Conservation (phyloP, 2,797 vertebrate genomes). For the Rhinoraja longicauda region DNA sequence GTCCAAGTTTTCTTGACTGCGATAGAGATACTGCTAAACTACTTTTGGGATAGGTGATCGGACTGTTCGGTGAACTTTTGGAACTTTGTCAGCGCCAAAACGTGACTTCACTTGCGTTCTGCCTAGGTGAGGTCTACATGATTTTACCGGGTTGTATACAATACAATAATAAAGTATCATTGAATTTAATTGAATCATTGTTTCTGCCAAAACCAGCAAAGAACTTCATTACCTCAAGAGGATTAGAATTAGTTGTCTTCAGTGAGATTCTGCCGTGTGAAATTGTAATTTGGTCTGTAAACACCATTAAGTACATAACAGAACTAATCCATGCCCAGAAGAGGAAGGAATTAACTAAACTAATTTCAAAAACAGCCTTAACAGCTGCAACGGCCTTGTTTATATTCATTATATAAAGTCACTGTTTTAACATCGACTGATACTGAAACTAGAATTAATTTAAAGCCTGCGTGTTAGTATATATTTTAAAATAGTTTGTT, state of each 20-base stretch:
- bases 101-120: too few species aligned
- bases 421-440: slow-evolving; percentile 2
- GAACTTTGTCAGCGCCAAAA: too few species aligned
- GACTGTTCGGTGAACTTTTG: too few species aligned
- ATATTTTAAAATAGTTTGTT: neutral
- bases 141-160: too few species aligned
- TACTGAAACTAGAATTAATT: neutral
- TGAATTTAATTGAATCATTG: too few species aligned
- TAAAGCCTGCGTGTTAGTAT: neutral
- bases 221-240: neutral
- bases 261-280: neutral
- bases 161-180: too few species aligned
- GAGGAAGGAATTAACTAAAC: neutral
- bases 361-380: slow-evolving; percentile 20
- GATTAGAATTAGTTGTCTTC: neutral
- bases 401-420: neutral
- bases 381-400: neutral
- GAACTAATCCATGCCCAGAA: neutral
- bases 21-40: too few species aligned
- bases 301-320: neutral
- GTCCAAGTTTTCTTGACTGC: neutral
- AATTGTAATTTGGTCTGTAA: neutral
- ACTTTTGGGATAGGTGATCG: too few species aligned
- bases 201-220: neutral
- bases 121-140: too few species aligned